Percentiles rank a stretch among this genome's conserved stretches.
These are phyloP conservation scores for Struthio camelus DNA, from an alignment of 2,113 vertebrate genomes.

Conservation along the genomic window DNA sequence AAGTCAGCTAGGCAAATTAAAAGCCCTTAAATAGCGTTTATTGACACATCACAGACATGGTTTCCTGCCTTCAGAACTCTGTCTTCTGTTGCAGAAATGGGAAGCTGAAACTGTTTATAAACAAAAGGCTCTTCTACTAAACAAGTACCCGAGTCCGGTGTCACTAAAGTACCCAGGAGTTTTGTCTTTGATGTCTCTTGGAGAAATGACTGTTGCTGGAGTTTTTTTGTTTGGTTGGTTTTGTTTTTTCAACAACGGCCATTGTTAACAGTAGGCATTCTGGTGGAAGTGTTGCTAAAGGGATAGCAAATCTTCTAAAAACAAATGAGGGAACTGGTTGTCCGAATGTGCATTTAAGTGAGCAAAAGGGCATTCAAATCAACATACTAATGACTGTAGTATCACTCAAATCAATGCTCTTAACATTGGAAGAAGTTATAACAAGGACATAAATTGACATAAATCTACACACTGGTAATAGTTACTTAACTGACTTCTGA, in stretches of 20 bases:
- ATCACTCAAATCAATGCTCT: not conserved
- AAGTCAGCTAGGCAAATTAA: not conserved
- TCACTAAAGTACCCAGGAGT: not conserved
- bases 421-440: not conserved
- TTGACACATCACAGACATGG: accelerated
- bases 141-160: not conserved
- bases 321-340: not conserved
- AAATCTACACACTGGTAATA: not conserved
- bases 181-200: not conserved
- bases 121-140: not conserved
- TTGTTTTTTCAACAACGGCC: not conserved
- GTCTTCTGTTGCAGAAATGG: not conserved
- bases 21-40: not conserved
- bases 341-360: not conserved
- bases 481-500: not conserved
- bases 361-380: not conserved
- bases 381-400: not conserved
- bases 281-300: not conserved
- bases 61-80: not conserved
- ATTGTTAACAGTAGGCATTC: not conserved
- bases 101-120: not conserved
- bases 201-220: not conserved
- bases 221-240: not conserved
- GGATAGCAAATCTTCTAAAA: not conserved
- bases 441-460: not conserved